Evolutionary conservation across 1,140 invertebrate genomes (phyloP), one percentile per base, ranked within the genome.

Genomic region (Drosophila burlai): DNA sequence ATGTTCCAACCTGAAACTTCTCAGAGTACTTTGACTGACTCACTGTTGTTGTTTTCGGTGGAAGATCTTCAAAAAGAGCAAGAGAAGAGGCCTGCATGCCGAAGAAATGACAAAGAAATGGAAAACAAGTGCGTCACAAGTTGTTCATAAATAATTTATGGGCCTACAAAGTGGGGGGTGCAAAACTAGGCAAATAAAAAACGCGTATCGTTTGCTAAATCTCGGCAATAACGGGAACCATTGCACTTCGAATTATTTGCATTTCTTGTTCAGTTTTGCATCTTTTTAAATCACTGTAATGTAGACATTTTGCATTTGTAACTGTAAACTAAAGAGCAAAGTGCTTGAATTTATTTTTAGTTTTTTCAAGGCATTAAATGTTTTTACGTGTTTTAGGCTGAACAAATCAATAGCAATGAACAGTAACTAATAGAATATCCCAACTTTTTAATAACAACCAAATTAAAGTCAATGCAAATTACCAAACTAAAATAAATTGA

Each of bases 111-210:
- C 15, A 63, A 50, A n/a, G 40, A 26, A 61, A 38, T 57, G 36
- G 16, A 69, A 49, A 72, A 72, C 69, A 72, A 72, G 69, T 72
- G 69, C 69, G 69, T 72, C 69, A 72, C 68, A 54, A 36, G 34
- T 42, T 69, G 26, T 67, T 59, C 36, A 72, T 72, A 71, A 72
- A 72, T 72, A 72, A 72, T 72, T 72, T 10, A 72, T 72, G 43
- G 66, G 50, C 36, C 36, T 7, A 34, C n/a, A 15, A 18, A 11
- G n/a, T 34, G 10, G 21, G 15, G 18, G 18, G 26, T 18, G 46
- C 47, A 61, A 46, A 49, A 15, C 18, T 31, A 49, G n/a, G 26
- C 52, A 55, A 55, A 55, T 38, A 34, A 24, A 55, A 59, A 65
- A 43, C 26, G 50, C 50, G 43, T 58, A 58, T 59, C 10, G 52